Percentiles rank a stretch among this genome's conserved stretches.
Evolutionary conservation across 2,888 invertebrate species (phyloP).

Genomic region (Cryptocephalus primarius): DNA sequence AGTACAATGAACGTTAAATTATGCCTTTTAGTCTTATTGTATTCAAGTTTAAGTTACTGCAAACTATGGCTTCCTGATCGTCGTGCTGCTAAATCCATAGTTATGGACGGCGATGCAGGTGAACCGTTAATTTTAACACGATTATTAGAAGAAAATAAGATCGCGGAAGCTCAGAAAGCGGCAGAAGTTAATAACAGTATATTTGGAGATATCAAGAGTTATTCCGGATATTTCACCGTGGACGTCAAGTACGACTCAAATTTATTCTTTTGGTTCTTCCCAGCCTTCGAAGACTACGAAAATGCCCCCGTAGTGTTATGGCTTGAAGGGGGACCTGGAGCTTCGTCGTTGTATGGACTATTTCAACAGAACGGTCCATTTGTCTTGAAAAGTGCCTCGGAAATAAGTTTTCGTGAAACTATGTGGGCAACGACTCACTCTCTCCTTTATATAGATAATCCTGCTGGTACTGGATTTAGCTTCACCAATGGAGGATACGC

Average conservation of each 20-base stretch:
- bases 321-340: conserved; percentile 76
- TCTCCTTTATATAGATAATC: conserved; percentile 80
- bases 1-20: no score
- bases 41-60: no score
- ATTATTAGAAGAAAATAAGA: conserved; percentile 51
- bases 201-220: conserved; percentile 47
- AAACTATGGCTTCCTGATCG: no score
- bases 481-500: conserved; percentile 72
- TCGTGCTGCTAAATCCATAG: no score
- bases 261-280: conserved; percentile 84
- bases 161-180: conserved; percentile 48
- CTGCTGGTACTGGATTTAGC: conserved; percentile 84
- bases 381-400: conserved; percentile 32
- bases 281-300: conserved; percentile 42
- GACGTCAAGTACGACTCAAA: conserved; percentile 62
- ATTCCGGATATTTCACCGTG: conserved; percentile 69
- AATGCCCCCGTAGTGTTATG: conserved; percentile 63
- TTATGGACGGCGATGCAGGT: conserved; percentile 20
- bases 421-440: conserved; percentile 13
- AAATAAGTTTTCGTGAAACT: conserved; percentile 47
- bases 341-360: conserved; percentile 61
- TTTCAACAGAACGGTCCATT: conserved; percentile 77
- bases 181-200: conserved; percentile 43
- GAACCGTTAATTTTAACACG: conserved; percentile 61
- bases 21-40: no score